Evolutionary conservation across 2,797 vertebrate species (phyloP).

Genomic region (Brachyalestes nurse): DNA sequence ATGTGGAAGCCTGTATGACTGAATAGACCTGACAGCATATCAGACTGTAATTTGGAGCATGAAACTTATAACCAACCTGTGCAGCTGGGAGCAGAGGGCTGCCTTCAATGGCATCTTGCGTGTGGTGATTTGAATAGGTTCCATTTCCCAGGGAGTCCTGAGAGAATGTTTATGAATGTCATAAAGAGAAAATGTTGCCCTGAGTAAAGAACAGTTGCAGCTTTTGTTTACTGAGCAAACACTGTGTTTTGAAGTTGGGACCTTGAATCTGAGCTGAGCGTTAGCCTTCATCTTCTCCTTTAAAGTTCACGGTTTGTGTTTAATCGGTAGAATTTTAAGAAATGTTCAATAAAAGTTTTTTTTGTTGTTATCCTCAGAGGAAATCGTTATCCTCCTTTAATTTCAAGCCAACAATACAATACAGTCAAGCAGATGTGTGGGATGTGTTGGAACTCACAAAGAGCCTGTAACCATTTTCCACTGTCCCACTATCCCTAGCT

Average conservation of each 20-base stretch:
- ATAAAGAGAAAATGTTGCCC: background rate
- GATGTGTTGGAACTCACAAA: background rate
- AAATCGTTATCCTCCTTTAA: background rate
- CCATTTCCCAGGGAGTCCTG: slow-evolving; percentile 30
- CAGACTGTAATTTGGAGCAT: background rate
- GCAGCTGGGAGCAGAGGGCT: background rate
- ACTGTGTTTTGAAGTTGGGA: background rate
- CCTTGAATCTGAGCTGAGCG: background rate
- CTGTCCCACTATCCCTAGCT: background rate
- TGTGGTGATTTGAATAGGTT: background rate
- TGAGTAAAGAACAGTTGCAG: background rate
- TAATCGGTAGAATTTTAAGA: background rate
- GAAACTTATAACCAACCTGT: slow-evolving; percentile 14
- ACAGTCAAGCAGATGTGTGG: background rate
- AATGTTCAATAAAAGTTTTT: background rate
- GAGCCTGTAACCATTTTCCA: background rate
- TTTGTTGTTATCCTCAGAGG: background rate
- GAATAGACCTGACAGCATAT: too few relatives aligned
- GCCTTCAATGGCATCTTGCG: background rate
- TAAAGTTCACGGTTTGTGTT: background rate
- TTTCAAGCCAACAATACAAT: background rate
- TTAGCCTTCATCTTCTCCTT: background rate
- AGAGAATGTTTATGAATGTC: background rate
- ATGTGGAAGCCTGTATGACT: too few relatives aligned
- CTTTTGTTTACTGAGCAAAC: slow-evolving; percentile 2